These are phyloP conservation scores for Heliothis virescens DNA, from an alignment of 1,140 invertebrate genomes.

Conservation along the genomic window DNA sequence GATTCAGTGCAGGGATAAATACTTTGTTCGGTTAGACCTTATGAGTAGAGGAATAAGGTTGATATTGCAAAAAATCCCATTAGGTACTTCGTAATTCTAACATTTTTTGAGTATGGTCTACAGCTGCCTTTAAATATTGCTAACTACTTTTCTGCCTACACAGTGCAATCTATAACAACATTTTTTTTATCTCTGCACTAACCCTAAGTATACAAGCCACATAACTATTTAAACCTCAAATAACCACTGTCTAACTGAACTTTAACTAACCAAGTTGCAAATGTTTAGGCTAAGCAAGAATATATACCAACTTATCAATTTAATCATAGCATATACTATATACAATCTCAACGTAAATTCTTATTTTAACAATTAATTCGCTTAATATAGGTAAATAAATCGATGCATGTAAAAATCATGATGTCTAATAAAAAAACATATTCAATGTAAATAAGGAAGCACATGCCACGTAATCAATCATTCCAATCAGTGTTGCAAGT, in stretches of 20 bases:
- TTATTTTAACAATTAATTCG: slow-evolving; percentile 52
- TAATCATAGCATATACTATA: slow-evolving; percentile 54
- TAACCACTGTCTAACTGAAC: slow-evolving; percentile 16
- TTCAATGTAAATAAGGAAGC: slow-evolving; percentile 57
- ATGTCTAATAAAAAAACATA: slow-evolving; percentile 40
- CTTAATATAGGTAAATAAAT: slow-evolving; percentile 54
- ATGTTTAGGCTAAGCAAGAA: slow-evolving; percentile 42
- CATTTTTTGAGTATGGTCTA: too few relatives aligned
- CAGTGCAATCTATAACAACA: not conserved
- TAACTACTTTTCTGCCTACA: not conserved
- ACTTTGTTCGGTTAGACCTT: not conserved
- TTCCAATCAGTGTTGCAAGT: slow-evolving; percentile 60
- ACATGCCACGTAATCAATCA: slow-evolving; percentile 54
- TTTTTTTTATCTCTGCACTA: slow-evolving; percentile 39
- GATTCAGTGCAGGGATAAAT: slow-evolving; percentile 43
- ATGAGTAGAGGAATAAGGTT: not conserved
- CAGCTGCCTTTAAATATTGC: too few relatives aligned
- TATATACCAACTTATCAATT: slow-evolving; percentile 34
- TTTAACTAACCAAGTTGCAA: slow-evolving; percentile 29
- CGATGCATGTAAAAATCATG: slow-evolving; percentile 44
- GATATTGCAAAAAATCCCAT: too few relatives aligned
- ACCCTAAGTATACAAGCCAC: slow-evolving; percentile 20
- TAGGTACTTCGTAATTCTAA: too few relatives aligned
- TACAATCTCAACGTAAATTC: slow-evolving; percentile 59
- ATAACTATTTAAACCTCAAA: slow-evolving; percentile 3